Evolutionary conservation across 2,888 invertebrate genomes (phyloP).

Genomic region (Calameuta pallipes): DNA sequence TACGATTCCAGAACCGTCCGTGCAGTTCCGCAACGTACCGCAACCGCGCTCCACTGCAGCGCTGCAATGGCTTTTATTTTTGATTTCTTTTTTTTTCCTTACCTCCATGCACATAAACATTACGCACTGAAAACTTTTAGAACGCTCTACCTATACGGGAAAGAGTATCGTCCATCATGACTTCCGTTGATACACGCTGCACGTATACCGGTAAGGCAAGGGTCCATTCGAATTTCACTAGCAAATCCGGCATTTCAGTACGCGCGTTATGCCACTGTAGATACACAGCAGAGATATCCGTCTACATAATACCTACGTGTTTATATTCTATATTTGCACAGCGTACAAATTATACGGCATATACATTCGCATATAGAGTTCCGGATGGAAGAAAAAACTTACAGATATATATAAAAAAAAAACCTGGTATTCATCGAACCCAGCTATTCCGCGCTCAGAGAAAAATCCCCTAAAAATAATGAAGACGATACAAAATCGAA

Average conservation of each 20-base stretch:
- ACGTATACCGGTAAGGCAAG: background rate
- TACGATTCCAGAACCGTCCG: constrained; percentile 32
- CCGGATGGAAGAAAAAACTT: background rate
- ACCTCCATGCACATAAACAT: constrained; percentile 19
- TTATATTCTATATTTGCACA: background rate
- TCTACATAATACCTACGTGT: background rate
- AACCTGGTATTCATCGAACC: too few species aligned
- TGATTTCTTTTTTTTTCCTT: constrained; percentile 11
- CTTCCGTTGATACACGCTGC: constrained; percentile 42
- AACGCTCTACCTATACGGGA: constrained; percentile 28
- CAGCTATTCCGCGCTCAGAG: background rate
- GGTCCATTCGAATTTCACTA: background rate
- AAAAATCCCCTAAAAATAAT: constrained; percentile 14
- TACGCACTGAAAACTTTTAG: constrained; percentile 38
- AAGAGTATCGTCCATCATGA: constrained; percentile 41
- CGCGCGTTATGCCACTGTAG: background rate
- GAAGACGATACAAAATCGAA: background rate
- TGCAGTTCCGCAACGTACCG: constrained; percentile 9
- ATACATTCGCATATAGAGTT: background rate
- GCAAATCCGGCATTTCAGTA: background rate
- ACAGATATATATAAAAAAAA: too few species aligned
- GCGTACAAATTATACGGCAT: background rate
- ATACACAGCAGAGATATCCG: constrained; percentile 8
- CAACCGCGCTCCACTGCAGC: constrained; percentile 17
- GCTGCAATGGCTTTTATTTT: constrained; percentile 20